phyloP scores from a whole-genome alignment of 2,797 vertebrate genomes.

The Chaunax sp. region DNA sequence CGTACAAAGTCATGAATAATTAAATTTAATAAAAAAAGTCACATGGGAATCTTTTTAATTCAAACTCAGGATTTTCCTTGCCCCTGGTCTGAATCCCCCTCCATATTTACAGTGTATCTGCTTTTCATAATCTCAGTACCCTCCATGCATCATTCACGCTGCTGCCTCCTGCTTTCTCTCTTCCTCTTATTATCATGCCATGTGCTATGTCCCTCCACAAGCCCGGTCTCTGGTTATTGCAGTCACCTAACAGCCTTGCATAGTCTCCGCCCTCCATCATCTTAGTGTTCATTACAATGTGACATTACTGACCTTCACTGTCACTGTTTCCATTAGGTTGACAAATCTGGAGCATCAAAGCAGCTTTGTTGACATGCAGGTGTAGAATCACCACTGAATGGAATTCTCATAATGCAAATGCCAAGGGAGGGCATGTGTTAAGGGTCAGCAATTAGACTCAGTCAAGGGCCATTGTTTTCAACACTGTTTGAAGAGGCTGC shows the following conservation, averaged over 20 bases:
- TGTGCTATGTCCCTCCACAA: slow-evolving; percentile 35
- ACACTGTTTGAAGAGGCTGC: slow-evolving; percentile 4
- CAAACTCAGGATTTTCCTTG: slow-evolving; percentile 18
- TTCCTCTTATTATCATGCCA: slow-evolving; percentile 51
- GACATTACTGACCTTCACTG: slow-evolving; percentile 77
- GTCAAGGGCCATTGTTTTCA: slow-evolving; percentile 36
- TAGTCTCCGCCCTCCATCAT: slow-evolving; percentile 36
- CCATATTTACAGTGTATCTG: slow-evolving; percentile 19
- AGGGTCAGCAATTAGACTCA: slow-evolving; percentile 45
- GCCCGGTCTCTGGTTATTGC: slow-evolving; percentile 33
- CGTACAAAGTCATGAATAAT: slow-evolving; percentile 23
- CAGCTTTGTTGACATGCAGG: slow-evolving; percentile 70
- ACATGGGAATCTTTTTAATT: slow-evolving; percentile 30
- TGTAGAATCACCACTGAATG: slow-evolving; percentile 60
- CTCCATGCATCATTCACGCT: slow-evolving; percentile 57
- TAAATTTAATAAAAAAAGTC: slow-evolving; percentile 32
- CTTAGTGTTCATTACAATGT: slow-evolving; percentile 72
- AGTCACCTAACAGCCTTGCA: slow-evolving; percentile 60
- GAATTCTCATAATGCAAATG: slow-evolving; percentile 69
- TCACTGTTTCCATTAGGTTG: slow-evolving; percentile 79
- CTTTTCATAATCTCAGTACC: slow-evolving; percentile 46
- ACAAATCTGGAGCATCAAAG: slow-evolving; percentile 72
- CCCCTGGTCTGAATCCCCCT: neutral
- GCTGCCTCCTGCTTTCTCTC: slow-evolving; percentile 37
- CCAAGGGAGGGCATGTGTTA: slow-evolving; percentile 52